A percentile compares a stretch with the other conserved stretches of the same genome.
phyloP scores from a whole-genome alignment of 2,888 invertebrate species.

The Noctua fimbriata region DNA sequence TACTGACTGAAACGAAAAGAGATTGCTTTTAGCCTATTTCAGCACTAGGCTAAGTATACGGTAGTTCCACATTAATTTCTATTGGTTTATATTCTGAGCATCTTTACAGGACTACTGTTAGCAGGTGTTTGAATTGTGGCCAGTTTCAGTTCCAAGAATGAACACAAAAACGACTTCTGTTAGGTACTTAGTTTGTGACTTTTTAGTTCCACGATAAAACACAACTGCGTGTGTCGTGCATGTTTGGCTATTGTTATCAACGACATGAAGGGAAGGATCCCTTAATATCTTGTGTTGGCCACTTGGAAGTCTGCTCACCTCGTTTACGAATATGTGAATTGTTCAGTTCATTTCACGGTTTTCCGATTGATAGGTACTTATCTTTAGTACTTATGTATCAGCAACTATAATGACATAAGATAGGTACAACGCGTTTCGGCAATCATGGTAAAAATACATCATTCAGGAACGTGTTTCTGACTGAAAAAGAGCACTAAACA shows the following conservation, averaged over 20 bases:
- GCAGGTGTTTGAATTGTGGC: background rate
- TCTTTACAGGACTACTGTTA: background rate
- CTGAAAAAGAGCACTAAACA: background rate
- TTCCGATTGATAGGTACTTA: background rate
- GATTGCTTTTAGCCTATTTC: background rate
- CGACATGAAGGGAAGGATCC: background rate
- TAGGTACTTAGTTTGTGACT: too few relatives aligned
- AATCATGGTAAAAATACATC: background rate
- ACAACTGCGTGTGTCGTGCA: background rate
- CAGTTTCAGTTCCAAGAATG: constrained; percentile 9
- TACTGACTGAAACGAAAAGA: background rate
- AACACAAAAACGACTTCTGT: background rate
- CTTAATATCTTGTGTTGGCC: background rate
- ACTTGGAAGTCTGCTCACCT: background rate
- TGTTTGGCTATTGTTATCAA: constrained; percentile 1
- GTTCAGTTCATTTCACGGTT: constrained; percentile 5
- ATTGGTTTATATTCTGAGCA: background rate
- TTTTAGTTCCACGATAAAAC: constrained; percentile 9
- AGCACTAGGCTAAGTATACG: background rate
- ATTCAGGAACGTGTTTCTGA: background rate
- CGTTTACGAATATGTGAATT: background rate
- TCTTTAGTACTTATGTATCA: background rate
- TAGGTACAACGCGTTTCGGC: too few relatives aligned
- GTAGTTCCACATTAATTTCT: background rate
- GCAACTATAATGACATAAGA: background rate